phyloP scores from a whole-genome alignment of 2,888 invertebrate species.

The Dicranocentrus wangi region DNA sequence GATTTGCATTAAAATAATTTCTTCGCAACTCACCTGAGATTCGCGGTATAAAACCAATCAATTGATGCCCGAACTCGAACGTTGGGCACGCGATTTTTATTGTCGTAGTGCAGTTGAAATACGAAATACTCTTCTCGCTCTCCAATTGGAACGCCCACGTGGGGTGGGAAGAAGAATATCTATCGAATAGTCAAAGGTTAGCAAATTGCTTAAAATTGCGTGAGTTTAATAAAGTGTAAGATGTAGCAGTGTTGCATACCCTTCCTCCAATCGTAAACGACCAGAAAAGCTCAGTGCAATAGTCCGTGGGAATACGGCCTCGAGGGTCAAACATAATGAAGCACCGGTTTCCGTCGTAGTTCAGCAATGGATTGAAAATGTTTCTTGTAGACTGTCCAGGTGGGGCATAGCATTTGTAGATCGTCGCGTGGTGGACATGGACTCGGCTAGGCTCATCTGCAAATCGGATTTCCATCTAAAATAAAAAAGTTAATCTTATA shows the following conservation, averaged over 20 bases:
- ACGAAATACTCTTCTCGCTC: slow-evolving; percentile 44
- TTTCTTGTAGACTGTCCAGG: not conserved
- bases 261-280: slow-evolving; percentile 28
- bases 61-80: not conserved
- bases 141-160: slow-evolving; percentile 52
- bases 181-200: not conserved
- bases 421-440: slow-evolving; percentile 13
- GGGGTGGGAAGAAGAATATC: slow-evolving; percentile 32
- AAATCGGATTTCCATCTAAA: not conserved
- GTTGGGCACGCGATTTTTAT: not conserved
- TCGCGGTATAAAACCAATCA: slow-evolving; percentile 49
- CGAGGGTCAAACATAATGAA: not conserved
- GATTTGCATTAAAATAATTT: no score
- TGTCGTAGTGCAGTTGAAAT: slow-evolving; percentile 43
- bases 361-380: slow-evolving; percentile 15
- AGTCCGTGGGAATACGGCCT: slow-evolving; percentile 47
- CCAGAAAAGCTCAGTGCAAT: slow-evolving; percentile 32
- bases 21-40: not conserved
- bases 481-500: no score
- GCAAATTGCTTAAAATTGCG: no score
- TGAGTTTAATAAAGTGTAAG: no score
- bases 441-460: not conserved
- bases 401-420: slow-evolving; percentile 34
- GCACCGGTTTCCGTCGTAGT: slow-evolving; percentile 28
- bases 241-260: no score